phyloP scores from a whole-genome alignment of 2,888 invertebrate species.

The Blera fallax region DNA sequence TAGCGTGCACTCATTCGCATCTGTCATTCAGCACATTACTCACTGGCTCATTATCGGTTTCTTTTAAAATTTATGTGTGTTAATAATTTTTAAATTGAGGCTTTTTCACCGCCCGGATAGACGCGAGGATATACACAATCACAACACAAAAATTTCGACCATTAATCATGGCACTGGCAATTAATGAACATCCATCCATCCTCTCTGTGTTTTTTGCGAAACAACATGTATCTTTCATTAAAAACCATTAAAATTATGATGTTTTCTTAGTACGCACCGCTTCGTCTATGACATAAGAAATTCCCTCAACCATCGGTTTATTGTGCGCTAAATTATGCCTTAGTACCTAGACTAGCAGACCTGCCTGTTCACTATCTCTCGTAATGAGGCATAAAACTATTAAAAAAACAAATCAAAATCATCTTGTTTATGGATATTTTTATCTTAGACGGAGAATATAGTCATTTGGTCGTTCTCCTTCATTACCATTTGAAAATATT shows the following conservation, averaged over 20 bases:
- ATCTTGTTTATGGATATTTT: conserved; percentile 52
- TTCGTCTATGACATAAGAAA: conserved; percentile 18
- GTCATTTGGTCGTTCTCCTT: conserved; percentile 24
- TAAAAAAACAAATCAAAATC: not conserved
- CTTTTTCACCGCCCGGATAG: not conserved
- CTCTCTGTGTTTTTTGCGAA: not conserved
- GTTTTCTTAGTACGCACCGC: not conserved
- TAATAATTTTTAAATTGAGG: not conserved
- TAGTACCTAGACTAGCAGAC: not conserved
- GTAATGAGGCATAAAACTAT: conserved; percentile 20
- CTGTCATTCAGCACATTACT: conserved; percentile 1
- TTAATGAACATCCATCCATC: conserved; percentile 24
- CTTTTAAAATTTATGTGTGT: not conserved
- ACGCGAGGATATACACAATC: not conserved
- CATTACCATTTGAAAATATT: conserved; percentile 46
- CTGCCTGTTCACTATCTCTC: not conserved
- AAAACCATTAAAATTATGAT: conserved; percentile 24
- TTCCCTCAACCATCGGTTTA: not conserved
- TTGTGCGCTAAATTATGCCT: not conserved
- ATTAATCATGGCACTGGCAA: conserved; percentile 37
- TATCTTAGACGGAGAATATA: conserved; percentile 19
- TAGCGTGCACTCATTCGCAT: not conserved
- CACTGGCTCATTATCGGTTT: conserved; percentile 22
- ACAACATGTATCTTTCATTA: conserved; percentile 6
- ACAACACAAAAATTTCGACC: not conserved